Base-by-base conservation (phyloP, 1,140 invertebrate genomes). In the Caenorhabditis elegans region DNA sequence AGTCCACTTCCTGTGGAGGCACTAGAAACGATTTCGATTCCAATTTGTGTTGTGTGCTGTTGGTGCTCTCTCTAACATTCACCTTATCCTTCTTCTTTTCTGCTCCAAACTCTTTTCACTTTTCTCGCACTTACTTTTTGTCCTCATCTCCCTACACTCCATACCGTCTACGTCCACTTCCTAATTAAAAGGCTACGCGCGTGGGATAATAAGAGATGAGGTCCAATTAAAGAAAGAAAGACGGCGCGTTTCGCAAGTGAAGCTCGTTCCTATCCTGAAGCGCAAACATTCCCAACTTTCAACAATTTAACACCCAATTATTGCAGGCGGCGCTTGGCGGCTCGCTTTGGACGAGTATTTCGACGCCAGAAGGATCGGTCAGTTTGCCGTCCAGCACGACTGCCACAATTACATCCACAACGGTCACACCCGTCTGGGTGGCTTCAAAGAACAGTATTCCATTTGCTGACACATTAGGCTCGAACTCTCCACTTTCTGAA, bases 291-390 rank as follows among this genome's bases (percentile, higher is more conserved):
- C 6, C 11, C 11, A 70, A 70, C n/a, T 39, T 4, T 19, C 22
- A n/a, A n/a, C n/a, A n/a, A n/a, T n/a, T n/a, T n/a, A n/a, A n/a
- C 34, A 13, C 60, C 39, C 39, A 8, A 60, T 24, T 22, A 70
- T 70, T 70, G 36, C 60, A 70, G 60, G 60, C 60, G 34, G 60
- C 60, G 60, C 60, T 70, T 39, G 34, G 60, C 60, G 60, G 60
- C 60, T 70, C 60, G 78, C 51, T 46, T 46, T 60, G 78, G 55
- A 65, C 78, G 51, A 39, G 78, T 39, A 60, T 55, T 34, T 17
- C 51, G 19, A 65, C 78, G 48, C 36, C 78, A 31, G 55, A 43
- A 26, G 51, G 34, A 70, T 46, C 51, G 51, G 78, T 34, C 78
- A 48, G 22, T 26, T 19, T 19, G n/a, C 34, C 78, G 39, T 65